A percentile compares a stretch with the other conserved stretches of the same genome.
These are phyloP conservation scores for Alligator mississippiensis DNA, from an alignment of 2,113 vertebrate genomes.

Conservation along the genomic window DNA sequence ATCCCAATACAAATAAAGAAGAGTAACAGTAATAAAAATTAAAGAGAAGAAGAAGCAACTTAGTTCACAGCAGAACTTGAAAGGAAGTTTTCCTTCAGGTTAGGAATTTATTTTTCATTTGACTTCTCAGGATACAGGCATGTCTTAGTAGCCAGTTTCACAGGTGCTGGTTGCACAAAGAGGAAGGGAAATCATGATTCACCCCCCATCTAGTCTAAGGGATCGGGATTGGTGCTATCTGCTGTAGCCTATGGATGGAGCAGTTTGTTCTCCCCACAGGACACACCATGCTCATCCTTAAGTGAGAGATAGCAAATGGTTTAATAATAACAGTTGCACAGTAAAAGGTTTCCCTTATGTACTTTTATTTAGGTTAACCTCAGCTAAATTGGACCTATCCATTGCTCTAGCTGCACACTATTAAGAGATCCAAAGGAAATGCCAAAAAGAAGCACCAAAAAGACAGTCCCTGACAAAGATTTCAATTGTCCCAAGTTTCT, in stretches of 20 bases:
- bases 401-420: background rate
- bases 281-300: too few relatives aligned
- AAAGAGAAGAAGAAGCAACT: background rate
- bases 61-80: background rate
- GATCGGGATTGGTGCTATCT: too few relatives aligned
- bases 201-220: too few relatives aligned
- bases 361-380: too few relatives aligned
- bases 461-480: background rate
- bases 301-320: too few relatives aligned
- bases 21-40: background rate
- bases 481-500: background rate
- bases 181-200: too few relatives aligned
- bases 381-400: background rate
- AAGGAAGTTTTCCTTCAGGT: fast-evolving
- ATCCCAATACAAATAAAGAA: background rate
- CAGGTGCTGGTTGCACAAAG: too few relatives aligned
- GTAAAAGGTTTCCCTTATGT: too few relatives aligned
- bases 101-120: background rate
- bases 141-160: background rate
- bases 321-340: too few relatives aligned
- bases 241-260: too few relatives aligned
- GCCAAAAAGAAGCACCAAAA: background rate
- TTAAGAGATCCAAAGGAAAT: too few relatives aligned
- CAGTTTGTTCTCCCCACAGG: too few relatives aligned
- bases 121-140: background rate